These are phyloP conservation scores for Leptopilina drosophilae DNA, from an alignment of 2,888 invertebrate genomes.

Conservation along the genomic window DNA sequence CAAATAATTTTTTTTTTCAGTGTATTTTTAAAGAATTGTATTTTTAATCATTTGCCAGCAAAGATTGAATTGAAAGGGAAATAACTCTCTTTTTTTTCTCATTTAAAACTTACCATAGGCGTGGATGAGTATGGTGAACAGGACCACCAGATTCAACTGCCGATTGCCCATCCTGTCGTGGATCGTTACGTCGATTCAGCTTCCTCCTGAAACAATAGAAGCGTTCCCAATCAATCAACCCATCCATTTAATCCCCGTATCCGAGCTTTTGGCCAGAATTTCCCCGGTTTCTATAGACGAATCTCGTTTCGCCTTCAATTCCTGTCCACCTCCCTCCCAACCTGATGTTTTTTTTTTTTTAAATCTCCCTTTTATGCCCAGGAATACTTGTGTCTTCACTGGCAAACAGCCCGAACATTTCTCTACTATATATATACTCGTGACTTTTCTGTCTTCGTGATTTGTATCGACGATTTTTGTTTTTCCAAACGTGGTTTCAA, in stretches of 20 bases:
- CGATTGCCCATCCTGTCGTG: conserved; percentile 75
- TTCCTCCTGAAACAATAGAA: conserved; percentile 76
- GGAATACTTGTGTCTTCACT: conserved; percentile 23
- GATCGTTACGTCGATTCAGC: conserved; percentile 77
- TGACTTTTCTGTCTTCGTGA: conserved; percentile 53
- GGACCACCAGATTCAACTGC: conserved; percentile 73
- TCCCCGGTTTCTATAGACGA: conserved; percentile 56
- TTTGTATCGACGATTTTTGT: conserved; percentile 61
- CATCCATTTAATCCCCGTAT: conserved; percentile 66
- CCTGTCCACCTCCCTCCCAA: conserved; percentile 59
- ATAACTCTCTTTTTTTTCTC: neutral
- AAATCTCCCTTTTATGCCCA: conserved; percentile 53
- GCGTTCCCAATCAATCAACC: conserved; percentile 75
- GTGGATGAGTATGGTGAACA: conserved; percentile 74
- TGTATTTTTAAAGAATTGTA: neutral
- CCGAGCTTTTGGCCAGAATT: conserved; percentile 54
- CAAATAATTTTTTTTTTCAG: too few species aligned
- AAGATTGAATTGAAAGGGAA: too few species aligned
- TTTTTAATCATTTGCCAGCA: too few species aligned
- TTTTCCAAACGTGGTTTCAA: conserved; percentile 41
- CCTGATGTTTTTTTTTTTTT: conserved; percentile 16
- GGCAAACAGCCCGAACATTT: conserved; percentile 49
- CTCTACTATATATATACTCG: conserved; percentile 37
- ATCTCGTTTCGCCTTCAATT: conserved; percentile 59
- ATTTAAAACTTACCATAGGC: conserved; percentile 71